Base-by-base conservation (phyloP, 2,888 invertebrate genomes). In the Terebella lapidaria region DNA sequence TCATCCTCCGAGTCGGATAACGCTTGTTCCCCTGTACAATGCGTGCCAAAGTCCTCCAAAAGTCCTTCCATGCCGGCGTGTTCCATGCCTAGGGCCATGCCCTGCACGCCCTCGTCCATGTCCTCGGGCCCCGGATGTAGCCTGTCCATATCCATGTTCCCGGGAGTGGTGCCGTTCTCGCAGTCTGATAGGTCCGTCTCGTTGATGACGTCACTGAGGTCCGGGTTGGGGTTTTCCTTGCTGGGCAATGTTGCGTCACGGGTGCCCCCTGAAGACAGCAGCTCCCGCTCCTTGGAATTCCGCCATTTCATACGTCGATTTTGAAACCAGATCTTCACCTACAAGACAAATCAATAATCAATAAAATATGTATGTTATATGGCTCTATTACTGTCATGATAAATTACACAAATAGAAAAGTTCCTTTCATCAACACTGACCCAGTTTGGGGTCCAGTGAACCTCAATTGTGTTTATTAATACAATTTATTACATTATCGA, bases 291-390 rank as follows among this genome's bases (percentile, higher is more conserved):
- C 82, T 96, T 96, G 2, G 93, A 94, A 82, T 97, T 97, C 58
- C 97, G 86, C 96, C 96, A 96, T 81, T 94, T 97, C 96, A 97
- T 97, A 58, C 96, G 88, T 0, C 96, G 88, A 80, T 97, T 97
- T 85, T 97, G 96, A 82, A 97, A 97, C 89, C 90, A 90, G 64
- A 90, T 90, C 81, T 90, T 90, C 60, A 90, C 90, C 90, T 90
- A 82, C 0, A 65, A 65, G 26, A 30, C 4, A 45, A 53, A 35
- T 35, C 10, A 35, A 35, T 15, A 35, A 35, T 35, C 10, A 35
- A 10, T 35, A 15, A 15, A 35, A 15, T 35, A 35, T 35, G n/a
- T 10, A n/a, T n/a, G n/a, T n/a, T n/a, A n/a, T n/a, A n/a, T n/a
- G n/a, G n/a, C n/a, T n/a, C n/a, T n/a, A n/a, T n/a, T n/a, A n/a